phyloP scores from a whole-genome alignment of 1,140 invertebrate species.

The Orchestia grillus region DNA sequence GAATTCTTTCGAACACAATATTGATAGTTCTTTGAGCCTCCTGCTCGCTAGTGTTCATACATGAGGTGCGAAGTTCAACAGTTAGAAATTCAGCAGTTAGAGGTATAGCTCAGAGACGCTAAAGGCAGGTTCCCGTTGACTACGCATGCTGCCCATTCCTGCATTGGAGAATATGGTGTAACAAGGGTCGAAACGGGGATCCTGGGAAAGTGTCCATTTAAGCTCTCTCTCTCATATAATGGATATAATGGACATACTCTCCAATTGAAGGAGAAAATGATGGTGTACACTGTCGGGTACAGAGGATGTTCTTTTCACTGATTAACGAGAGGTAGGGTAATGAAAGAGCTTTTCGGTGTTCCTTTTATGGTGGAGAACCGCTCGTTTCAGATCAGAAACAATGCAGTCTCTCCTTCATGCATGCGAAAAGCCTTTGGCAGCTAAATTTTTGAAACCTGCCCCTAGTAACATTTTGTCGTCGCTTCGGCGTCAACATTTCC shows the following conservation, averaged over 20 bases:
- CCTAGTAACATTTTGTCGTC: not conserved
- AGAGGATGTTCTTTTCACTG: not conserved
- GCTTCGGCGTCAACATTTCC: not conserved
- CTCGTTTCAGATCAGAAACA: not conserved
- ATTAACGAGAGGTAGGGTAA: not conserved
- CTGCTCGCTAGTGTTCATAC: not conserved
- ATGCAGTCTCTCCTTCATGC: not conserved
- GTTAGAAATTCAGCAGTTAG: not conserved
- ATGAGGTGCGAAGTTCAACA: not conserved
- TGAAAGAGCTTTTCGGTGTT: not conserved
- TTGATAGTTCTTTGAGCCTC: not conserved
- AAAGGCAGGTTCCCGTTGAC: not conserved
- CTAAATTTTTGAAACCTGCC: not conserved
- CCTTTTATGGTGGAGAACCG: conserved; percentile 11
- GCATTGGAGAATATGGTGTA: not conserved
- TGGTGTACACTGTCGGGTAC: not conserved
- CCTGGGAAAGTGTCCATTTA: not conserved
- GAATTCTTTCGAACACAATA: not conserved
- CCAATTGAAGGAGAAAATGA: not conserved
- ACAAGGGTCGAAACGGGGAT: not conserved
- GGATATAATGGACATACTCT: not conserved
- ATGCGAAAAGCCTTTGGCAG: conserved; percentile 1
- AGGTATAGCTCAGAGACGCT: not conserved
- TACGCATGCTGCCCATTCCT: not conserved
- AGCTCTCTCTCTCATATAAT: not conserved